Evolutionary conservation across 2,113 vertebrate genomes (phyloP).

Genomic region (Vulpes ferrilata): DNA sequence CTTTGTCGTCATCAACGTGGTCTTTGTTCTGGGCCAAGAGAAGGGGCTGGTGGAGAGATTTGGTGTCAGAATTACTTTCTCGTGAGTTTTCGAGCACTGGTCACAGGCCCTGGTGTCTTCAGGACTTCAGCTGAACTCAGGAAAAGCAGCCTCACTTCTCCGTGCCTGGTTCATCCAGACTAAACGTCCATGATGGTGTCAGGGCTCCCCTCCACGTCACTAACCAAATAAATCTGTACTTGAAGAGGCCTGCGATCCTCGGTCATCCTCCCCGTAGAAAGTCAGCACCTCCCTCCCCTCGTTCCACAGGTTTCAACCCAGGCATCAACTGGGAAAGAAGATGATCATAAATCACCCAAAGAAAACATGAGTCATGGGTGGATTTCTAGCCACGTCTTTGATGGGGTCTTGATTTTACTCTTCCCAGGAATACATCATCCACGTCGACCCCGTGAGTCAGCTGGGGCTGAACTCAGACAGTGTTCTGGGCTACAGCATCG

Average conservation of each 20-base stretch:
- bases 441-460: constrained; percentile 95
- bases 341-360: neutral
- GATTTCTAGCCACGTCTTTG: constrained; percentile 14
- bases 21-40: neutral
- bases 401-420: neutral
- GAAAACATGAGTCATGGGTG: neutral
- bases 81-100: neutral
- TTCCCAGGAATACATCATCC: constrained; percentile 95
- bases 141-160: neutral
- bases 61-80: neutral
- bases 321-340: neutral
- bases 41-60: neutral
- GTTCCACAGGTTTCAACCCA: neutral
- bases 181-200: neutral
- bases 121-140: neutral
- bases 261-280: neutral
- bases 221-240: constrained; percentile 46
- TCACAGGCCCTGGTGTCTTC: neutral
- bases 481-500: constrained; percentile 96
- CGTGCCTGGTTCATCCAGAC: constrained; percentile 38
- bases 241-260: neutral
- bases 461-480: constrained; percentile 96
- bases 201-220: neutral
- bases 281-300: neutral
- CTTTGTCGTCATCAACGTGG: neutral